Evolutionary conservation across 2,113 vertebrate species (phyloP), one percentile per base, ranked within the genome.

Genomic region (Athene noctua): DNA sequence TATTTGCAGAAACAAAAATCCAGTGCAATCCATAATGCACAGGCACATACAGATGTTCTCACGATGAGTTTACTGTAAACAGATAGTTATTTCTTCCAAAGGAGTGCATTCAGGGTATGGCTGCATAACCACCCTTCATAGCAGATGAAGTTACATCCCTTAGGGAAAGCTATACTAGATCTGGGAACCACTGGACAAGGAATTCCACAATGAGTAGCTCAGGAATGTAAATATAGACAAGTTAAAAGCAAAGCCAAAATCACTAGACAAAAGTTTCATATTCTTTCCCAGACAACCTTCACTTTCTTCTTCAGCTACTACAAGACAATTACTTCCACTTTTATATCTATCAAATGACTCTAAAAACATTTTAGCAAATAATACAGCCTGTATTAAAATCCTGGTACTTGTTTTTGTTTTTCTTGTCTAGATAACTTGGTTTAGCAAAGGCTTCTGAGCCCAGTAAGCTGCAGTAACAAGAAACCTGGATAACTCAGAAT

Each of bases 111-210:
- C 49, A 77, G 74, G 80, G 49, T 80, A 87, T 3, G 49, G 80
- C 77, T 92, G 70, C 22, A 38, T 9, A 92, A 73, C 91, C 79
- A 82, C 59, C 62, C 62, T 66, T 66, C 61, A 49, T 2, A 91
- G 84, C 66, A 94, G 95, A 95, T 96, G 95, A 96, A 91, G 89
- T 96, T 96, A 96, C 96, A 96, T 63, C 91, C 94, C 91, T 86
- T 74, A 96, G 96, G 87, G 89, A 97, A 90, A 94, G 89, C 87
- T 92, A 74, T 51, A n/a, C 70, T 42, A 93, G 79, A 94, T 78
- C 89, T 44, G 71, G 86, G 84, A 91, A 96, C 55, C 63, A 83
- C 59, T 88, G 91, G 91, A 90, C 91, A 82, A 96, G 81, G 78
- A 94, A 97, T 97, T 94, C 86, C 67, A 85, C 89, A 86, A 95